Evolutionary conservation across 2,888 invertebrate species (phyloP), one percentile per base, ranked within the genome.

Genomic region (Petrolisthes cinctipes): DNA sequence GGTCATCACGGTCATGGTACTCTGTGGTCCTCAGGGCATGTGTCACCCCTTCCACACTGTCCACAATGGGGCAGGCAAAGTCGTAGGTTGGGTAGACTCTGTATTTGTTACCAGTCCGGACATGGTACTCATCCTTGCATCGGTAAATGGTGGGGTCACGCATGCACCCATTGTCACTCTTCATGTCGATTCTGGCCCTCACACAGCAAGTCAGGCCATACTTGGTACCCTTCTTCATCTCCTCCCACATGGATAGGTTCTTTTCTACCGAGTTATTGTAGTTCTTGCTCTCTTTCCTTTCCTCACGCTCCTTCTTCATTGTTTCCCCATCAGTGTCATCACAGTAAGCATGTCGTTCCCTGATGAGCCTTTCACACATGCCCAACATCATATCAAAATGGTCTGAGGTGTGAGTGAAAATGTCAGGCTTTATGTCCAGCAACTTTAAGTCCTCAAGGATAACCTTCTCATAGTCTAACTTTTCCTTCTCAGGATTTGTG

Each of bases 41-140:
- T 0, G 99, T 99, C 23, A 99, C 98, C 85, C 97, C 96, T 94
- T 99, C 99, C 82, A 99, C 94, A 20, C 98, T 96, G 93, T 99
- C 99, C 82, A 99, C 99, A 92, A 99, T 98, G 0, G 99, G 99
- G 92, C 99, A 99, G 0, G 99, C 99, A 94, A 99, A 99, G 94
- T 99, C 99, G 92, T 99, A 99, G 0, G 99, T 99, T 51, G 99
- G 99, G 93, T 99, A 99, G 0, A 98, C 99, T 92, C 98, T 99
- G 94, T 99, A 99, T 93, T 97, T 96, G 53, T 94, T 95, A 86
- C 98, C 98, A 7, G 99, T 99, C 56, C 97, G 94, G 0, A 99
- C 97, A 94, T 99, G 99, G 0, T 95, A 94, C 92, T 99, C 99
- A 83, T 96, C 96, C 93, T 99, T 99, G 94, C 99, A 99, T 20